These are phyloP conservation scores for Caenorhabditis japonica DNA, from an alignment of 2,888 invertebrate species.

Conservation along the genomic window DNA sequence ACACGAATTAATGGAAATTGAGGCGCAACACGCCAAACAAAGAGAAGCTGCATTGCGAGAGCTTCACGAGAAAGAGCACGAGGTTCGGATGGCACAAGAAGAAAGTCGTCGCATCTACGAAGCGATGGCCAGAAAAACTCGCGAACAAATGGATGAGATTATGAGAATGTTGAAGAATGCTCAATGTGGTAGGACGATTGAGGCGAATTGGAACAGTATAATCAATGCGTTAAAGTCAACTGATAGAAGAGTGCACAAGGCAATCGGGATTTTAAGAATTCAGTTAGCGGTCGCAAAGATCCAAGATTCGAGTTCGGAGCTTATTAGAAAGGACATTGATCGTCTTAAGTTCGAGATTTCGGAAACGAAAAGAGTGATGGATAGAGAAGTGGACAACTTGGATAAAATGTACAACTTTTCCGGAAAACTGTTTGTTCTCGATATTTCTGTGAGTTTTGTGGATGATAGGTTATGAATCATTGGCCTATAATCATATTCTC, in stretches of 20 bases:
- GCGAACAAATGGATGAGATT: neutral
- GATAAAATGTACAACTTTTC: slow-evolving; percentile 1
- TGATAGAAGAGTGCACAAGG: neutral
- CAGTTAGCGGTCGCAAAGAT: neutral
- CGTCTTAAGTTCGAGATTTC: neutral
- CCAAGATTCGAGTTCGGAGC: neutral
- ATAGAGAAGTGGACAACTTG: slow-evolving; percentile 3
- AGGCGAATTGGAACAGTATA: slow-evolving; percentile 3
- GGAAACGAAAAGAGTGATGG: slow-evolving; percentile 5
- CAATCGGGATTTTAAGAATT: neutral
- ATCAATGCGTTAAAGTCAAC: slow-evolving; percentile 6
- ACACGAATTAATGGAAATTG: neutral
- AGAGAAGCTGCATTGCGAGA: neutral
- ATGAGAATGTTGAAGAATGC: neutral
- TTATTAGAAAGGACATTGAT: neutral
- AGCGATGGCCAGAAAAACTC: neutral
- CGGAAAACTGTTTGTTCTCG: slow-evolving; percentile 1
- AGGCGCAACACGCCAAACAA: neutral
- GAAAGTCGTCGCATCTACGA: neutral
- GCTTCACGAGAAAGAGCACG: neutral
- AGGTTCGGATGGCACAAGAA: neutral
- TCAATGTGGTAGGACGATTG: slow-evolving; percentile 2
- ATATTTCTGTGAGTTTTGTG: neutral
- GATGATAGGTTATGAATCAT: too few species aligned
- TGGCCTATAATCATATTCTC: too few species aligned